Evolutionary conservation across 2,888 invertebrate genomes (phyloP), one percentile per base, ranked within the genome.

Genomic region (Stenoptilia bipunctidactyla): DNA sequence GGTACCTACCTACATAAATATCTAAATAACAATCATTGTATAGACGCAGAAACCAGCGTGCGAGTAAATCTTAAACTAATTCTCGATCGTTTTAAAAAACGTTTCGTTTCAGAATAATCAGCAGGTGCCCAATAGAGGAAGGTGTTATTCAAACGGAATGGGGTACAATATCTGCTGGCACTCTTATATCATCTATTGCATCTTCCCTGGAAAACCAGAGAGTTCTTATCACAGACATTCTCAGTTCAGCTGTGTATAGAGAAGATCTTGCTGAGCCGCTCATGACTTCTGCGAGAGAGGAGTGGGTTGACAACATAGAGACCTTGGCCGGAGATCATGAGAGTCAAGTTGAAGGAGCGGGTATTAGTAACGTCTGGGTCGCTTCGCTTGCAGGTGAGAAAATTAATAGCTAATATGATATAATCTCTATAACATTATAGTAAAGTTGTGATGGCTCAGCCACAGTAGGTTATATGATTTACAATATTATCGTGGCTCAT

Each of bases 71-170:
- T n/a, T n/a, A n/a, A n/a, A n/a, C n/a, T n/a, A n/a, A n/a, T n/a
- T n/a, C n/a, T n/a, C n/a, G n/a, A n/a, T n/a, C n/a, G n/a, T n/a
- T n/a, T n/a, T n/a, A n/a, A n/a, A n/a, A n/a, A n/a, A n/a, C n/a
- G n/a, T 9, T 5, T 9, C 25, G 9, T 66, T 63, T 36, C 55
- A 82, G 83, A 50, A 56, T 70, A 15, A 52, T 58, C 39, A 85
- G 86, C 51, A 61, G 83, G 50, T 90, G 90, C 56, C 90, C 90
- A 0, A 75, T 88, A 43, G 90, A 90, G 72, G 79, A 84, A 27
- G 91, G 91, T 1, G 87, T 89, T 0, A 70, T 91, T 8, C 77
- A 86, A 55, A 88, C 89, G 0, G 71, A 80, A 2, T 90, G 86
- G 83, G 90, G 89, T 1, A 82, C 87, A 0, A 60, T 90, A 45